Conservation (phyloP, 2,797 vertebrate genomes). For the Lepidocolaptes lacrymiger region DNA sequence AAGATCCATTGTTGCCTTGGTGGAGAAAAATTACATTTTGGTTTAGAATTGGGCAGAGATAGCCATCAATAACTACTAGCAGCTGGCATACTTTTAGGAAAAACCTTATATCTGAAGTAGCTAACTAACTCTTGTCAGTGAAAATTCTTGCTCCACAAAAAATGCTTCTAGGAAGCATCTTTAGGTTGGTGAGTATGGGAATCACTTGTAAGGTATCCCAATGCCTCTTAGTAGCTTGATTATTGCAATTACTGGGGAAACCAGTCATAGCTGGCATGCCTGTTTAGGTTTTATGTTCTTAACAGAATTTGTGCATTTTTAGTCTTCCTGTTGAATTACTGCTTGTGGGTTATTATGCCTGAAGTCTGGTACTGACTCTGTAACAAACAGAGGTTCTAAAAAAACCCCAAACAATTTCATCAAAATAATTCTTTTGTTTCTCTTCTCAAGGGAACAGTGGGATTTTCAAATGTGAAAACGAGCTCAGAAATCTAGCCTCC, state of each 20-base stretch:
- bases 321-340: neutral
- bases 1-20: neutral
- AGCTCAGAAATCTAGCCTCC: neutral
- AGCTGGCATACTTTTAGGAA: neutral
- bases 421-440: constrained; percentile 14
- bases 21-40: neutral
- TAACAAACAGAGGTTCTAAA: neutral
- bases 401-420: neutral
- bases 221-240: neutral
- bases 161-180: neutral
- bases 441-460: neutral
- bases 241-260: neutral
- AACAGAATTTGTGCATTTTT: neutral
- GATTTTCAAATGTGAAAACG: neutral
- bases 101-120: neutral
- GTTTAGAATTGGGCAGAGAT: neutral
- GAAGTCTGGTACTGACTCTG: neutral
- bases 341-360: neutral
- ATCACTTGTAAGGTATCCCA: neutral
- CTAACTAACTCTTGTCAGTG: neutral
- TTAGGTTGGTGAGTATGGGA: neutral
- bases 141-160: neutral
- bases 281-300: neutral
- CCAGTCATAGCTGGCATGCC: neutral
- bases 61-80: neutral